Conservation (phyloP, 1,140 invertebrate genomes). For the Triops longicaudatus region DNA sequence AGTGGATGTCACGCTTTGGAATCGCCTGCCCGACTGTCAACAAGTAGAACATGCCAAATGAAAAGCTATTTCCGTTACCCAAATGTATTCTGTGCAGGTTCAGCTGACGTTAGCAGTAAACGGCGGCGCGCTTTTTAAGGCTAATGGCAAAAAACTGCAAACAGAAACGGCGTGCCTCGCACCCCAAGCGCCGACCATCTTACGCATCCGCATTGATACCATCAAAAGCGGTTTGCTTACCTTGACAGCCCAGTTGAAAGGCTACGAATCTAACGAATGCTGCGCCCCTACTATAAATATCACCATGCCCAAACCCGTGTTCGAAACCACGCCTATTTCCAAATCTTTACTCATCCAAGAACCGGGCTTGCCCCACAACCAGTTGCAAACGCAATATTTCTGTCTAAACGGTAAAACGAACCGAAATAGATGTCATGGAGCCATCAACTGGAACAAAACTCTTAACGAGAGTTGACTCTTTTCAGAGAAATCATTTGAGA, state of each 20-base stretch:
- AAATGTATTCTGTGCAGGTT: not conserved
- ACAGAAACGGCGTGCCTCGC: not conserved
- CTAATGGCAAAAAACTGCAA: not conserved
- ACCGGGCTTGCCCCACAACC: not conserved
- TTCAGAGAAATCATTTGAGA: not conserved
- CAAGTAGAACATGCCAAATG: not conserved
- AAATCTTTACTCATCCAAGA: slow-evolving; percentile 2
- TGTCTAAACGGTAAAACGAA: not conserved
- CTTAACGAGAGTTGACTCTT: not conserved
- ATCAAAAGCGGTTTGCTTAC: not conserved
- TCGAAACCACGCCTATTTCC: slow-evolving; percentile 5
- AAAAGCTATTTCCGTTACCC: not conserved
- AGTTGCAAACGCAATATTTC: not conserved
- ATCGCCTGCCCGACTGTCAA: not conserved
- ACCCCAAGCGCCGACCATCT: not conserved
- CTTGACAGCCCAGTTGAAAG: not conserved
- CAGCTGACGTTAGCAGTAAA: slow-evolving; percentile 2
- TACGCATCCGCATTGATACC: not conserved
- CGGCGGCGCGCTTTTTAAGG: not conserved
- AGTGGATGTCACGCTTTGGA: not conserved
- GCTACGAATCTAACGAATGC: not conserved
- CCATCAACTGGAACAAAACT: not conserved
- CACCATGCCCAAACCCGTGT: not conserved
- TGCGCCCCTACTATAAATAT: not conserved
- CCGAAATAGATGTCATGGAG: not conserved